Evolutionary conservation across 53 echinoderm and acorn worm species (phyloP).

Genomic region (Actinopyga echinites): DNA sequence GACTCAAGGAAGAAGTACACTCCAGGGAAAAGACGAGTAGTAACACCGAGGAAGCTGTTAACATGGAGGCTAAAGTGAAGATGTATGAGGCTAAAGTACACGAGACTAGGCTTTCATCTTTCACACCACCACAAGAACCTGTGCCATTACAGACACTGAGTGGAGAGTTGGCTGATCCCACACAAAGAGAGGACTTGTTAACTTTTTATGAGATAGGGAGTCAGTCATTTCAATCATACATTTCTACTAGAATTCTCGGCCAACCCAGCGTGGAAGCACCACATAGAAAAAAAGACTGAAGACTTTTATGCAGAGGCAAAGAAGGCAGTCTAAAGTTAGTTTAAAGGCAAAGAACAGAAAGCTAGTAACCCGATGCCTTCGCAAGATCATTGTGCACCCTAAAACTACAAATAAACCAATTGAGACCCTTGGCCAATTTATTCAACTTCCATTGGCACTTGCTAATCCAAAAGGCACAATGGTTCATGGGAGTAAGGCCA

Average conservation of each 20-base stretch:
- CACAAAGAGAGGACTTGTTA: not conserved
- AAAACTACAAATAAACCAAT: conserved; percentile 20
- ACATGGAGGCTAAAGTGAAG: too few relatives aligned
- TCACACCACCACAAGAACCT: not conserved
- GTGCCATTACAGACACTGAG: not conserved
- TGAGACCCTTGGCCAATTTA: conserved; percentile 7
- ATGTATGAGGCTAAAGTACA: too few relatives aligned
- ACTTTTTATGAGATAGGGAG: not conserved
- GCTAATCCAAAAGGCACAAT: conserved; percentile 30
- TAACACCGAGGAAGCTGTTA: too few relatives aligned
- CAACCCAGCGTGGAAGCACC: not conserved
- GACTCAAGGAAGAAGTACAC: not conserved
- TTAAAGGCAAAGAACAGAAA: conserved; percentile 12
- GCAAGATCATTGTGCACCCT: conserved; percentile 41
- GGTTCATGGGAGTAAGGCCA: not conserved
- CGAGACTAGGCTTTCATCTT: too few relatives aligned
- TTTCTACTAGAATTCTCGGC: not conserved
- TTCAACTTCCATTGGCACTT: conserved; percentile 19
- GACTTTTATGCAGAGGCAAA: too few relatives aligned
- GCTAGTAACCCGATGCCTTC: conserved; percentile 22
- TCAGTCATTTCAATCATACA: not conserved
- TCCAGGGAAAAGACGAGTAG: too few relatives aligned
- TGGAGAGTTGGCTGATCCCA: not conserved
- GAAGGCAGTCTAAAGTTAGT: not conserved
- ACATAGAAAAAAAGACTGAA: not conserved